A percentile compares a stretch with the other conserved stretches of the same genome.
These are phyloP conservation scores for Mesocentrotus franciscanus DNA, from an alignment of 53 echinoderm and acorn worm genomes.

Conservation along the genomic window DNA sequence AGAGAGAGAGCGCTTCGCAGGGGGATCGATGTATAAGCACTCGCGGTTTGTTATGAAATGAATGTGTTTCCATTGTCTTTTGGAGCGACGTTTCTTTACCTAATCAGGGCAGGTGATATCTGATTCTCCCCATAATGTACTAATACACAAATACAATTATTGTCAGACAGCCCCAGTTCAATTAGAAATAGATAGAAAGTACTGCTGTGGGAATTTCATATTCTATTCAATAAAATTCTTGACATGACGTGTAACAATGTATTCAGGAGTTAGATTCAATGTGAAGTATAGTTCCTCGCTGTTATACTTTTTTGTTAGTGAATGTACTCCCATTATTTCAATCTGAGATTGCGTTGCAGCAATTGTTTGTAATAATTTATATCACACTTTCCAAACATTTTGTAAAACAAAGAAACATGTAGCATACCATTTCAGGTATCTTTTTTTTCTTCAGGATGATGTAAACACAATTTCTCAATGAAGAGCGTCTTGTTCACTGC, in stretches of 20 bases:
- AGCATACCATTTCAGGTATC: too few relatives aligned
- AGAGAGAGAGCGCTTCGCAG: background rate
- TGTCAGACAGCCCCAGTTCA: background rate
- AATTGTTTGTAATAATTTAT: too few relatives aligned
- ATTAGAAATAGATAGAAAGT: background rate
- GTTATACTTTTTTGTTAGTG: too few relatives aligned
- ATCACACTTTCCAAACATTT: too few relatives aligned
- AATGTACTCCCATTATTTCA: too few relatives aligned
- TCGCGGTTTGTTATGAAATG: background rate
- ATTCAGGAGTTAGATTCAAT: too few relatives aligned
- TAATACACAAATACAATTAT: background rate
- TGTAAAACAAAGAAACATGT: too few relatives aligned
- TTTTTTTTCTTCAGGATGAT: too few relatives aligned
- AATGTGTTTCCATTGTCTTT: background rate
- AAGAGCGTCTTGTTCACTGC: background rate
- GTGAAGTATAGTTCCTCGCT: too few relatives aligned
- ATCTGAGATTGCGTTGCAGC: too few relatives aligned
- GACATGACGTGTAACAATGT: background rate
- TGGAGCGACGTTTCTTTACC: background rate
- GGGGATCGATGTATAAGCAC: too few relatives aligned
- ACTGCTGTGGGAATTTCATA: background rate
- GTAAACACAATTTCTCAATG: background rate
- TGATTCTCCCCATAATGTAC: background rate
- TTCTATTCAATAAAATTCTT: background rate
- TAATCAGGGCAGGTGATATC: background rate